Conservation (phyloP, 2,888 invertebrate genomes). For the Orthosia incerta region DNA sequence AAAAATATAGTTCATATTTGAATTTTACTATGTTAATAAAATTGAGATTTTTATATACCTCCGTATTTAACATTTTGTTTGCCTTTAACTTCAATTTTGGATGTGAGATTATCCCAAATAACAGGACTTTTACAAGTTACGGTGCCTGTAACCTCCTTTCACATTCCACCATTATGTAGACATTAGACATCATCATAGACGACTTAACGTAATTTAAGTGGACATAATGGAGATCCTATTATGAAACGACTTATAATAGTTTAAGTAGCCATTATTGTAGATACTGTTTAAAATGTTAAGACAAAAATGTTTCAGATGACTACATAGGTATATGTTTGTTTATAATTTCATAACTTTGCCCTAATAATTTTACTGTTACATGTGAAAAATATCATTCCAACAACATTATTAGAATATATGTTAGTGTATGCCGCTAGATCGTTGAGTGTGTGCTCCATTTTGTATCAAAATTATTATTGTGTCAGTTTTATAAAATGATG, state of each 20-base stretch:
- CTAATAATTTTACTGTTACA: slow-evolving; percentile 26
- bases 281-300: slow-evolving; percentile 15
- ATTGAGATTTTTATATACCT: slow-evolving; percentile 66
- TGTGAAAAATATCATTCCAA: slow-evolving; percentile 70
- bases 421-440: slow-evolving; percentile 71
- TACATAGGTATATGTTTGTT: slow-evolving; percentile 1
- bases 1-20: slow-evolving; percentile 53
- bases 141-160: slow-evolving; percentile 29
- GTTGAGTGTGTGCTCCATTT: slow-evolving; percentile 52
- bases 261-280: slow-evolving; percentile 21
- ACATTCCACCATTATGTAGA: slow-evolving; percentile 60
- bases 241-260: slow-evolving; percentile 25
- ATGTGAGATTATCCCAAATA: slow-evolving; percentile 44
- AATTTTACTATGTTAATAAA: slow-evolving; percentile 47
- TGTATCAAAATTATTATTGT: slow-evolving; percentile 22
- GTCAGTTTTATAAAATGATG: slow-evolving; percentile 29
- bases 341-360: slow-evolving; percentile 19
- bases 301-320: not conserved
- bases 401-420: slow-evolving; percentile 51
- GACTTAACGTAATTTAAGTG: slow-evolving; percentile 1
- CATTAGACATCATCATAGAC: slow-evolving; percentile 2
- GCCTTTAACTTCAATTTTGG: slow-evolving; percentile 18
- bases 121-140: slow-evolving; percentile 9
- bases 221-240: slow-evolving; percentile 19
- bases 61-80: slow-evolving; percentile 39